Conservation (phyloP, 1,140 invertebrate species). For the Drosophila saltans region DNA sequence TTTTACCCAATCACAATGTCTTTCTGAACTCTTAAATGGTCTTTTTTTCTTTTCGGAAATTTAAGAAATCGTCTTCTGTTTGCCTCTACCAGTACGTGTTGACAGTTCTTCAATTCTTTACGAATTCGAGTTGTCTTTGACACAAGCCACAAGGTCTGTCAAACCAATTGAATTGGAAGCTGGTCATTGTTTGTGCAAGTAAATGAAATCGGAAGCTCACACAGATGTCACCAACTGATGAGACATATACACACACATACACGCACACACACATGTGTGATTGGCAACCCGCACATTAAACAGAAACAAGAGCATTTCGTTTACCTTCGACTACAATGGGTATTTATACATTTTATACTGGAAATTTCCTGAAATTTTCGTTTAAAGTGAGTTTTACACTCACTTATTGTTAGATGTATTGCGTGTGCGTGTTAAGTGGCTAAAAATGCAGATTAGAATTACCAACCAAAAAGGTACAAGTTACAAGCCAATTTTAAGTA, state of each 20-base stretch:
- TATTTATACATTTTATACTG: background rate
- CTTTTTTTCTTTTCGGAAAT: slow-evolving; percentile 26
- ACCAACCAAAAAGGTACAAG: background rate
- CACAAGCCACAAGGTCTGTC: slow-evolving; percentile 28
- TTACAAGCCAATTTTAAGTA: slow-evolving; percentile 1
- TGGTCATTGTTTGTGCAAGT: slow-evolving; percentile 33
- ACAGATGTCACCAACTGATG: slow-evolving; percentile 21
- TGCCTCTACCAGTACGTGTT: slow-evolving; percentile 16
- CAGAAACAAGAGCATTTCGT: background rate
- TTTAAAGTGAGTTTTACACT: background rate
- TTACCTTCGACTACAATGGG: background rate
- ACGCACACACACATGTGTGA: slow-evolving; percentile 8
- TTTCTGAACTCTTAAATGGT: slow-evolving; percentile 21
- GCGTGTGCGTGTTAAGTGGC: slow-evolving; percentile 39
- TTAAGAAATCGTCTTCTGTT: slow-evolving; percentile 43
- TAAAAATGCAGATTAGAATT: slow-evolving; percentile 29
- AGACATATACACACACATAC: slow-evolving; percentile 22
- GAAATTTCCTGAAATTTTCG: background rate
- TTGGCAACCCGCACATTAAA: slow-evolving; percentile 45
- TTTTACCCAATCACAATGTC: slow-evolving; percentile 17
- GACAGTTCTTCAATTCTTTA: slow-evolving; percentile 27
- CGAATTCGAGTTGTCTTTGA: background rate
- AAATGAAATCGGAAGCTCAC: slow-evolving; percentile 52
- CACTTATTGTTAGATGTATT: slow-evolving; percentile 2
- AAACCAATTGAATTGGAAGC: slow-evolving; percentile 8